Evolutionary conservation across 1,140 invertebrate genomes (phyloP), one percentile per base, ranked within the genome.

Genomic region (Ericerus pela): DNA sequence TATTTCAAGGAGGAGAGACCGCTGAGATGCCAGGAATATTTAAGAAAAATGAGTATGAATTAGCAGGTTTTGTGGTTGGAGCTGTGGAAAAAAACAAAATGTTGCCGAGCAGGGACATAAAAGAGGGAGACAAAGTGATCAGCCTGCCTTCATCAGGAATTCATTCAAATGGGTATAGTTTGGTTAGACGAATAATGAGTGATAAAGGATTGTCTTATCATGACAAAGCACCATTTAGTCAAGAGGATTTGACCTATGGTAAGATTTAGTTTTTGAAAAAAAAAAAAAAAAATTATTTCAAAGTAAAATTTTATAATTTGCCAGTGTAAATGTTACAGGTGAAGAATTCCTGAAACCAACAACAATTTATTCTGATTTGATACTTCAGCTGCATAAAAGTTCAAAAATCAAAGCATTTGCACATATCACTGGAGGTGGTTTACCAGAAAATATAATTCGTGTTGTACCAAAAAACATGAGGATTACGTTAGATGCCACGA

Each of bases 11-110:
- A 54, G 90, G 91, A 2, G 93, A 98, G 74, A 94, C 91, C 11
- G 90, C 94, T 0, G 93, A 97, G 69, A 92, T 98, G 85, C 92
- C 95, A 1, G 85, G 89, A 29, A 84, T 98, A 75, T 98, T 97
- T 69, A 69, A 72, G 2, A 68, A 75, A 2, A 81, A 81, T n/a
- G 84, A 90, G 33, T 97, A 95, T 68, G 94, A 98, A 70, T 70
- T 98, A 22, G 94, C 93, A 14, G 95, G 95, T 11, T 98, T 97
- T 75, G 81, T 89, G 14, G 83, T 97, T 22, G 95, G 94, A 20
- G 88, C 85, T 18, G 86, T 94, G 0, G 88, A 96, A 67, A 75
- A 79, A 37, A 66, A 71, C 0, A 70, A 79, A 52, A 75, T 93
- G n/a, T 69, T 96, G 61, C 73, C 77, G 3, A n/a, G n/a, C n/a